Evolutionary conservation across 35 echinoderm and acorn worm genomes (phyloP).

Genomic region (Diadema setosum): DNA sequence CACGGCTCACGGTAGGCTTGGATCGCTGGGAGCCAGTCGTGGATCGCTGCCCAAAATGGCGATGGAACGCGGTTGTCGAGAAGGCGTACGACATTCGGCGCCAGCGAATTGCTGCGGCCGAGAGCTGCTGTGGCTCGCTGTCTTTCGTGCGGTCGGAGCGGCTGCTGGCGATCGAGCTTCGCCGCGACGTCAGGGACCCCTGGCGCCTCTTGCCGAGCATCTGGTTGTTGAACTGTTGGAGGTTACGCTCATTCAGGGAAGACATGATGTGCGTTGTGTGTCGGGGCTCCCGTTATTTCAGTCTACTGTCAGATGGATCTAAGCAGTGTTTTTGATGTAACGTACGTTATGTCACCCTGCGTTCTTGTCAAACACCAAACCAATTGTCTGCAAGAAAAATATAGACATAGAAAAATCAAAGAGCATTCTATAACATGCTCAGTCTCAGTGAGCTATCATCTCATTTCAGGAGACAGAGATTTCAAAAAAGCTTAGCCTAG

Average conservation of each 20-base stretch:
- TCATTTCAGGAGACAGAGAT: no score
- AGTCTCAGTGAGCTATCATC: no score
- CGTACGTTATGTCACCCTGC: no score
- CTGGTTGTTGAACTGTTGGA: constrained; percentile 60
- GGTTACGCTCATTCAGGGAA: constrained; percentile 35
- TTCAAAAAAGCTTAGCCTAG: no score
- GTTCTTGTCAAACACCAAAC: no score
- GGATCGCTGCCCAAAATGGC: background rate
- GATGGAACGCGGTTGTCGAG: background rate
- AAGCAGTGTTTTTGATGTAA: no score
- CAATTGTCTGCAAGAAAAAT: no score
- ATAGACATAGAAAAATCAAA: no score
- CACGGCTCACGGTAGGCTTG: constrained; percentile 48
- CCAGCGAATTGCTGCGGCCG: constrained; percentile 2
- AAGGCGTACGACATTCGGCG: constrained; percentile 49
- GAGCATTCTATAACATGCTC: no score
- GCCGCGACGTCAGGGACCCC: constrained; percentile 47
- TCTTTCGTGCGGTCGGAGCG: constrained; percentile 14
- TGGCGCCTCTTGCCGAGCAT: background rate
- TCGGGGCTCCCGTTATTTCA: no score
- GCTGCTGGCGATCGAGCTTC: constrained; percentile 38
- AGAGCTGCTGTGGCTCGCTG: background rate
- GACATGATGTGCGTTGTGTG: background rate
- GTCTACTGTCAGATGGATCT: no score
- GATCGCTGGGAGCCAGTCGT: constrained; percentile 18